Evolutionary conservation across 2,888 invertebrate species (phyloP), one percentile per base, ranked within the genome.

Genomic region (Drosophila anceps): DNA sequence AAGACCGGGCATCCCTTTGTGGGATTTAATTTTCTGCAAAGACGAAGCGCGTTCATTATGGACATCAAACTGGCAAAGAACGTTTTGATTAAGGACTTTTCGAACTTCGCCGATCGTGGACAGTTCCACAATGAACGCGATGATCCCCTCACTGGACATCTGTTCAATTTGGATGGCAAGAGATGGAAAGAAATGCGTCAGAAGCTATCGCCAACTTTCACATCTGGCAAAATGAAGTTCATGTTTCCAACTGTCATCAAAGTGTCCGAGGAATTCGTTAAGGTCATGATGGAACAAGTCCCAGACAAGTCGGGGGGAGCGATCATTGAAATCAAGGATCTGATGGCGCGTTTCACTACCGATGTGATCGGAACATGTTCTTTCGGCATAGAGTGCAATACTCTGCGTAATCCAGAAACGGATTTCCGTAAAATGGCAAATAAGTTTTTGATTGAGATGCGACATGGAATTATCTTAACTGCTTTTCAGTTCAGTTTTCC

Each of bases 301-400:
- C 88, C 58, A 0, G 35, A n/a, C 1, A 35, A 62, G 2, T 18
- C 63, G 3, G 58, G 73, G 8, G 77, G 73, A 1, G 27, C 68
- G 2, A 54, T 93, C 2, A 20, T 91, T 0, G 94, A 94, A 58
- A 80, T 94, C 5, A 92, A 92, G 70, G 93, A 93, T n/a, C 60
- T 93, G 1, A 83, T 92, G 57, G 92, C 93, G 0, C 91, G 93
- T 1, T 94, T 92, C 60, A 94, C 94, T 2, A 93, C 93, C 3
- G 94, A 94, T 75, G 93, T 94, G 0, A 94, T 94, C 50, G 94
- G 94, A 13, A 91, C 91, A 1, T 93, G 93, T 73, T 93, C 93
- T 13, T 94, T 94, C 76, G 94, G 94, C 4, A 91, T 94, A 2
- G 92, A 93, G 27, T 92, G 93, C 67, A 93, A 93, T 67, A 92